Conservation (phyloP, 2,113 vertebrate species). For the Euleptes europaea region DNA sequence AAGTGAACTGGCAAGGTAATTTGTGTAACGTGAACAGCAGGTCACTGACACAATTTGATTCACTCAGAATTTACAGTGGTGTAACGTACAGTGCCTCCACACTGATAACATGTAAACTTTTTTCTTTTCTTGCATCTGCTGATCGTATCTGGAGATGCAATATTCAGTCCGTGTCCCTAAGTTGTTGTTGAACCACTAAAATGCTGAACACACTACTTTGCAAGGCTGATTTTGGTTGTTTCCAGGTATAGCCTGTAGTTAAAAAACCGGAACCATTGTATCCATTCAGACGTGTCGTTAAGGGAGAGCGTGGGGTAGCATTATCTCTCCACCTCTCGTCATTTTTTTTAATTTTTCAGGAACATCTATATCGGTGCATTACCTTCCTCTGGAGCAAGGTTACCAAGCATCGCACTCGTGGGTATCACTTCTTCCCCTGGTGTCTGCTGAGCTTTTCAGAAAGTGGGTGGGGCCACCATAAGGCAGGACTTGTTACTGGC, state of each 20-base stretch:
- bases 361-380: no score
- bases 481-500: no score
- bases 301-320: no score
- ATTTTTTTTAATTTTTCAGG: no score
- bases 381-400: no score
- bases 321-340: no score
- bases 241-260: background rate
- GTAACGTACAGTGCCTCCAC: background rate
- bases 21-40: conserved; percentile 9
- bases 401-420: no score
- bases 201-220: background rate
- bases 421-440: no score
- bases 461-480: no score
- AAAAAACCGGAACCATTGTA: background rate
- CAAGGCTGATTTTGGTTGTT: fast-evolving
- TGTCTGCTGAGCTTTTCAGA: no score
- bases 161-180: conserved; percentile 7
- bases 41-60: conserved; percentile 1
- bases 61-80: background rate
- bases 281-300: background rate
- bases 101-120: background rate
- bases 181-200: background rate
- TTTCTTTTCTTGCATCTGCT: conserved; percentile 33
- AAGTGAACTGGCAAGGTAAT: conserved; percentile 13
- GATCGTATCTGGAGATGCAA: conserved; percentile 32